Conservation (phyloP, 2,888 invertebrate genomes). For the Nipponacmea schrenckii region DNA sequence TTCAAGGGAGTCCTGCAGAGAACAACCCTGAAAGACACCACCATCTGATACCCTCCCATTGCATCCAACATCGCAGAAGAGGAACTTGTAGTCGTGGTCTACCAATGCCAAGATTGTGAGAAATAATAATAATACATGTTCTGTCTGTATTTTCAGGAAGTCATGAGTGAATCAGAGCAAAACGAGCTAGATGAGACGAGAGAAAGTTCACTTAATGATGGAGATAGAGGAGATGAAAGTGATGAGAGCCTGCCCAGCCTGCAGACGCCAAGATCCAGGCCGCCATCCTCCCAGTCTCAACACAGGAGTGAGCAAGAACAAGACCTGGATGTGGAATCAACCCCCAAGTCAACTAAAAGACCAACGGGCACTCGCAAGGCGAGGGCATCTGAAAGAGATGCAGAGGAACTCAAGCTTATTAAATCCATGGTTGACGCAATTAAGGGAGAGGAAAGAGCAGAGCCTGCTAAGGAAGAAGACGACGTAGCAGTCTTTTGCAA, state of each 20-base stretch:
- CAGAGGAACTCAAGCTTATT: neutral
- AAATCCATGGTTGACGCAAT: neutral
- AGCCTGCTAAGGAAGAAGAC: neutral
- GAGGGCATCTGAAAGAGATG: neutral
- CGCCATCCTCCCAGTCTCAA: too few species aligned
- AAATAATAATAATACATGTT: too few species aligned
- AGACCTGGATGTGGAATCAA: neutral
- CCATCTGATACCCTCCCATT: constrained; percentile 24
- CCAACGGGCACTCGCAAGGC: neutral
- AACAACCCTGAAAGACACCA: constrained; percentile 22
- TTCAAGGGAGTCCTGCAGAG: constrained; percentile 11
- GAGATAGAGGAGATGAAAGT: too few species aligned
- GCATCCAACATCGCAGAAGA: constrained; percentile 26
- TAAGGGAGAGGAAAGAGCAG: neutral
- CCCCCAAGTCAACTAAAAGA: neutral
- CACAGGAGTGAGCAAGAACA: too few species aligned
- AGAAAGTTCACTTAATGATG: too few species aligned
- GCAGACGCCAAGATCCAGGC: too few species aligned
- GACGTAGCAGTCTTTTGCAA: too few species aligned
- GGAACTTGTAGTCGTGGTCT: constrained; percentile 27
- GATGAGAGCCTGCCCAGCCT: too few species aligned
- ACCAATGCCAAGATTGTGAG: constrained; percentile 20
- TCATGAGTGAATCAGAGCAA: too few species aligned
- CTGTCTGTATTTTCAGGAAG: too few species aligned
- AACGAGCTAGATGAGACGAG: too few species aligned